Evolutionary conservation across 2,888 invertebrate genomes (phyloP).

Genomic region (Spilarctia lutea): DNA sequence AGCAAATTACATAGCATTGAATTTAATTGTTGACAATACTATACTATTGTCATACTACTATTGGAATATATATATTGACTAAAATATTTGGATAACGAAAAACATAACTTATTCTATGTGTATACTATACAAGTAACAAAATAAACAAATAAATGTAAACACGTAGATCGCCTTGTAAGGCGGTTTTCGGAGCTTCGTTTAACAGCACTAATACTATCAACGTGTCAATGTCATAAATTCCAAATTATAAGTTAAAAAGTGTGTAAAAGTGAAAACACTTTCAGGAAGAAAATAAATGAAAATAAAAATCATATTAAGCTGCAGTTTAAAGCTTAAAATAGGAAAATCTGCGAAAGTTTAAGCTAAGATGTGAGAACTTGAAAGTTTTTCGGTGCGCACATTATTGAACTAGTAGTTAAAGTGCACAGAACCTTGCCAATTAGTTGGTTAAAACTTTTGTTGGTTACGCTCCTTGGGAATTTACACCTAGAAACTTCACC

Average conservation of each 20-base stretch:
- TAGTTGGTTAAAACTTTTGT: slow-evolving; percentile 66
- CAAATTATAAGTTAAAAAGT: too few relatives aligned
- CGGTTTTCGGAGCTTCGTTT: neutral
- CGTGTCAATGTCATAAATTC: too few relatives aligned
- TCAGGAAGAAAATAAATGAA: neutral
- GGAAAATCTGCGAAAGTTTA: slow-evolving; percentile 20
- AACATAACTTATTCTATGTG: neutral
- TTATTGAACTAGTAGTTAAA: slow-evolving; percentile 71
- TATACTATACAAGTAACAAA: neutral
- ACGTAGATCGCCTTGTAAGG: neutral
- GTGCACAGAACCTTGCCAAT: slow-evolving; percentile 75
- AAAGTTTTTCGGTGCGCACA: slow-evolving; percentile 58
- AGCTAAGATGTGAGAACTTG: slow-evolving; percentile 43
- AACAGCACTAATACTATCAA: too few relatives aligned
- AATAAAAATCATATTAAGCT: neutral
- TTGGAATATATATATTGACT: too few relatives aligned
- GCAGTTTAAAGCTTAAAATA: slow-evolving; percentile 6
- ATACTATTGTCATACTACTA: too few relatives aligned
- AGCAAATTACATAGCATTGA: neutral
- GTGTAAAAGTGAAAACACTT: neutral
- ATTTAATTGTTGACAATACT: neutral
- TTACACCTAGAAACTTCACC: slow-evolving; percentile 40
- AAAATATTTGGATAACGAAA: neutral
- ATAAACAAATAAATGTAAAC: neutral
- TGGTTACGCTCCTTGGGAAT: slow-evolving; percentile 54